Evolutionary conservation across 2,113 vertebrate genomes (phyloP), one percentile per base, ranked within the genome.

Genomic region (Porphyrio hochstetteri): DNA sequence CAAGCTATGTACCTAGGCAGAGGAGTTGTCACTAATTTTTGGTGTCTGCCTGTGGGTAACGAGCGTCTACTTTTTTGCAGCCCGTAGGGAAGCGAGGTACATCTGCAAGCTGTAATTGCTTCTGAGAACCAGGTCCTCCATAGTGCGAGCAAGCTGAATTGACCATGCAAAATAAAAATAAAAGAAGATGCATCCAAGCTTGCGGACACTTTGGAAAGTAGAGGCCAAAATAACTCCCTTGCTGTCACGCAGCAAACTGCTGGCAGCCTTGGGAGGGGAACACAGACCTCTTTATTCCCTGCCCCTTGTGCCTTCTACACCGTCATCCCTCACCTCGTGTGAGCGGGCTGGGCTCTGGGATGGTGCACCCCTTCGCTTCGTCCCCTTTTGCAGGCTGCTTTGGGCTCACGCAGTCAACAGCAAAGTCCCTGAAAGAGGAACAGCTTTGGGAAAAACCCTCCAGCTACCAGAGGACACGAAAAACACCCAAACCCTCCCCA

Each of bases 1-100:
- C 18, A 1, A 56, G 46, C 88, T 55, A 40, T 70, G 81, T 23
- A 61, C 74, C 55, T 85, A 18, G 63, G 84, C 71, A 76, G 67
- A 85, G 68, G 90, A 86, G 63, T 10, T 90, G 87, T 78, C 90
- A 2, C 82, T 90, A 59, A 90, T 74, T 94, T 89, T 85, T 70
- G 84, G 89, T 65, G 89, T 60, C 83, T 85, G 65, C 35, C 46
- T 64, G 94, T 0, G 87, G 86, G 82, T 14, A 5, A 33, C 3
- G 50, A 93, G 44, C 1, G 12, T 61, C 88, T 70, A 2, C 24
- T 15, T 72, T 46, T 88, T 48, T 18, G 50, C 84, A 69, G 92
- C 70, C 61, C 5, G 1, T 29, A 14, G 83, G 57, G 79, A 60
- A 40, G 53, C 0, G 25, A 59, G 33, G 31, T 64, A 21, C 86